phyloP scores from a whole-genome alignment of 2,113 vertebrate species.

The Nematolebias whitei region DNA sequence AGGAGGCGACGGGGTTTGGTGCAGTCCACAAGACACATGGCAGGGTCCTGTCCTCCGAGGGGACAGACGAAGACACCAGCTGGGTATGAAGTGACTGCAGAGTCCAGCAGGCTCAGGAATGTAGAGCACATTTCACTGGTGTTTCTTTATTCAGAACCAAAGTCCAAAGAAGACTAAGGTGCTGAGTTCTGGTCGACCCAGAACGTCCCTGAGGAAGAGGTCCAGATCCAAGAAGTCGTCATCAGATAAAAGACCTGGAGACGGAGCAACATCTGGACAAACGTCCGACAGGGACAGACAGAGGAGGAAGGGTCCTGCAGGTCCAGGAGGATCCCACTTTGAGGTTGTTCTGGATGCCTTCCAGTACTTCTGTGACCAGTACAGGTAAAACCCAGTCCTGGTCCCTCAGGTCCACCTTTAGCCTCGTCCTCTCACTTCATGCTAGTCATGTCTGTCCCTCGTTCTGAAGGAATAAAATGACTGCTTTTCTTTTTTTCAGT shows the following conservation, averaged over 20 bases:
- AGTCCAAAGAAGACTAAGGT: constrained; percentile 32
- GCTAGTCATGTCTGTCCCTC: background rate
- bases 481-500: constrained; percentile 62
- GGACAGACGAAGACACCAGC: constrained; percentile 17
- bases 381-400: constrained; percentile 47
- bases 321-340: constrained; percentile 15
- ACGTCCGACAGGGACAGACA: accelerated
- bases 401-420: no score
- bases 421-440: background rate
- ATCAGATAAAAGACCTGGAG: constrained; percentile 57
- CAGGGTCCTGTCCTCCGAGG: constrained; percentile 37
- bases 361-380: constrained; percentile 51
- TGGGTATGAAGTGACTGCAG: constrained; percentile 33
- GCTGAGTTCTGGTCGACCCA: background rate
- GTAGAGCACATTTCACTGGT: background rate
- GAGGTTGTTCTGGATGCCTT: constrained; percentile 63
- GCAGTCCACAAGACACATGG: accelerated
- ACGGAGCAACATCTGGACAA: no score
- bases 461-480: background rate
- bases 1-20: constrained; percentile 20
- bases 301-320: background rate
- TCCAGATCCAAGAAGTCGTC: constrained; percentile 27
- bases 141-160: constrained; percentile 38
- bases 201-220: constrained; percentile 25
- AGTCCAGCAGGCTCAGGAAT: background rate